Percentiles rank a stretch among this genome's conserved stretches.
Evolutionary conservation across 2,888 invertebrate genomes (phyloP).

Genomic region (Pantelozetes paolii): DNA sequence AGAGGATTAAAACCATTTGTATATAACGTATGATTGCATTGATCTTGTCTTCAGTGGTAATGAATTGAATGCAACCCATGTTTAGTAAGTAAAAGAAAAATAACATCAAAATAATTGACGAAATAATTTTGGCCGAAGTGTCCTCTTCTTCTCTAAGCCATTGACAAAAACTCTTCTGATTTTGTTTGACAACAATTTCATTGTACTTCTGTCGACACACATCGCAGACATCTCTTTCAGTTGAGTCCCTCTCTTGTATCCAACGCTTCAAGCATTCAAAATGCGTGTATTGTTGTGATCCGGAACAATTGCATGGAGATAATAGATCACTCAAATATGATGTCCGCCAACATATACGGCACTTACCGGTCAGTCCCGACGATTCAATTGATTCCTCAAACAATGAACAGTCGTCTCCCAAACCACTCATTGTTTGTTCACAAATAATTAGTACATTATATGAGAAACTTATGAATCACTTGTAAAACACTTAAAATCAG

Average conservation of each 20-base stretch:
- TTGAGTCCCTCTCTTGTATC: slow-evolving; percentile 7
- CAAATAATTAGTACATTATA: no score
- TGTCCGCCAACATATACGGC: slow-evolving; percentile 22
- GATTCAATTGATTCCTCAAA: slow-evolving; percentile 4
- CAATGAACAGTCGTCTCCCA: no score
- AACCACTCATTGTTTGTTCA: no score
- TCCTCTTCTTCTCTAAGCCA: slow-evolving; percentile 7
- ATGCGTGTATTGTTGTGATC: slow-evolving; percentile 10
- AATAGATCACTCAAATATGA: not conserved
- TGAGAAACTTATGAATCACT: no score
- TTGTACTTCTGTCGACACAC: slow-evolving; percentile 23
- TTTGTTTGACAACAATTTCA: not conserved
- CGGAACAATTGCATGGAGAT: slow-evolving; percentile 18
- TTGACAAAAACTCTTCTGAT: not conserved
- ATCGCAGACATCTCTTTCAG: not conserved
- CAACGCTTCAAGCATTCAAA: slow-evolving; percentile 17
- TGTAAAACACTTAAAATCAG: no score
- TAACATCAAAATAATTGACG: not conserved
- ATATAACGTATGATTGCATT: slow-evolving; percentile 2
- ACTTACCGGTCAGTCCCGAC: not conserved
- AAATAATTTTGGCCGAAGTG: not conserved
- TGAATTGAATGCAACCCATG: slow-evolving; percentile 32
- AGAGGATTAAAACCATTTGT: slow-evolving; percentile 21
- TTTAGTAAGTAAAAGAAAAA: slow-evolving; percentile 12
- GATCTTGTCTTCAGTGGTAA: not conserved